Evolutionary conservation across 2,888 invertebrate genomes (phyloP), one percentile per base, ranked within the genome.

Genomic region (Ophion costatus): DNA sequence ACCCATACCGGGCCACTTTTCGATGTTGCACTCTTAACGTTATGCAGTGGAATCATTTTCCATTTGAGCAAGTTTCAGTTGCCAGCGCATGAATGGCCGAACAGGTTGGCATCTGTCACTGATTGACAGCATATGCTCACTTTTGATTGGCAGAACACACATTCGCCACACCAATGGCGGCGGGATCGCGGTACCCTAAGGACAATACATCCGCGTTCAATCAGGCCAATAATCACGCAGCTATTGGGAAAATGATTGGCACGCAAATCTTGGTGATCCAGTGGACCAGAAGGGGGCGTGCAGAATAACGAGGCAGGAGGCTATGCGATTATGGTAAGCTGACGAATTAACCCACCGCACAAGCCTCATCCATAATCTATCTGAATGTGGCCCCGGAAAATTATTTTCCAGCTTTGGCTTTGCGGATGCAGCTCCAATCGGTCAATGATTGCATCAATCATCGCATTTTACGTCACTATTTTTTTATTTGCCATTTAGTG

Each of bases 311-410:
- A 56, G 38, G 33, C 67, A 51, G 56, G 33, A 66, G 38, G 64
- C 63, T 59, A 33, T 10, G 42, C 56, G 66, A 86, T 80, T 64
- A 33, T 67, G 76, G 82, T 84, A 84, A 87, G 61, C 83, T 86
- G 70, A 56, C 82, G 80, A 82, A 81, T 82, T 82, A 82, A 83
- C 80, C 83, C 76, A 67, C 69, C 51, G 51, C 74, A 33, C 71
- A 73, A 24, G 80, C n/a, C 56, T 70, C 51, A 17, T 1, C 89
- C 92, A 91, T 79, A 93, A 91, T 92, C 89, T 92, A 92, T 89
- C 91, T 92, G 89, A 92, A 91, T 45, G 10, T 9, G 61, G n/a
- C 14, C 61, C 14, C 3, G 38, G 22, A 33, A 75, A 63, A 76
- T 63, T 57, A 76, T 59, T 33, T 57, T n/a, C 63, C 14, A 57